Evolutionary conservation across 92 coral and sea anemone genomes (phyloP), one percentile per base, ranked within the genome.

Genomic region (Epizoanthus stellaris): DNA sequence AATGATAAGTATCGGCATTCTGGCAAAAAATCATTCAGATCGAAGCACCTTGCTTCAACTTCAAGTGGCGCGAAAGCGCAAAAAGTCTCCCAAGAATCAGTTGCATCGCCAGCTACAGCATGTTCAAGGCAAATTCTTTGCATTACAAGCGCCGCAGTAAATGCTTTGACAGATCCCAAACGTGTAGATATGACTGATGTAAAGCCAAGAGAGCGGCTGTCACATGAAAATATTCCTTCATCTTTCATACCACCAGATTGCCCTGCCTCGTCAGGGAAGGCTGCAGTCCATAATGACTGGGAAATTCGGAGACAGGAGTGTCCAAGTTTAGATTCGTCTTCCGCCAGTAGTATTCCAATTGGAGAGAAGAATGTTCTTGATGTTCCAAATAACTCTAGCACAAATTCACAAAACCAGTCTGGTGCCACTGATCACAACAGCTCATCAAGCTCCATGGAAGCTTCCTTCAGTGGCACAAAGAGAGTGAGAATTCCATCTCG

Each of bases 91-190:
- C 20, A 36, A n/a, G 17, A 68, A 45, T 38, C 73, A 68, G 19
- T 79, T 45, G 71, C 36, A 5, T 79, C 83, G 56, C 83, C 83
- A 1, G 82, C 71, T 15, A 77, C 82, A 77, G 42, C 61, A 4
- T 64, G 72, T 38, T 87, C 93, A 5, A 87, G 79, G 72, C 94
- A 95, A 81, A 94, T 95, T 58, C 91, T 95, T 16, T 90, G 92
- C 7, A 79, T 94, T 63, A 96, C 98, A 15, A 91, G 67, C 85
- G 98, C 98, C 71, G 98, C 98, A 14, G 98, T 91, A 11, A 76
- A 92, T 82, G 98, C 98, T n/a, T 76, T 96, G 64, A 70, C 92
- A n/a, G 76, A 76, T 67, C 62, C 76, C 14, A 83, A 72, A 56
- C 71, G 76, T 45, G 62, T 13, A 21, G 74, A 72, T 20, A 61